phyloP scores from a whole-genome alignment of 2,113 vertebrate species.

The Egretta garzetta region DNA sequence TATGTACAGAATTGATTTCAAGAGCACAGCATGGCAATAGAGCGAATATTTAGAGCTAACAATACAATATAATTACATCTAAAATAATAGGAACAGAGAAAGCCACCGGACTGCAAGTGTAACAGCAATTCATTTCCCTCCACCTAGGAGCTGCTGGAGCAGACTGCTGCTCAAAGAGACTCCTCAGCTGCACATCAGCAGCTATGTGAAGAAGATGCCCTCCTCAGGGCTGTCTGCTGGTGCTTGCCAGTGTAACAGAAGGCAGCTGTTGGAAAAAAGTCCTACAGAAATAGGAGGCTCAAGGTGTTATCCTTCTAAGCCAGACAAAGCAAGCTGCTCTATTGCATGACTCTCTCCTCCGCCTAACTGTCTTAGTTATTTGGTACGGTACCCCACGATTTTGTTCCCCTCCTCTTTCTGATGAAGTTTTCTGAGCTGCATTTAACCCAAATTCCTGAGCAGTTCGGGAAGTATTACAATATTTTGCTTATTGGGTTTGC shows the following conservation, averaged over 20 bases:
- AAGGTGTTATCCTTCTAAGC: background rate
- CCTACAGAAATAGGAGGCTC: fast-evolving
- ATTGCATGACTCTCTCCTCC: background rate
- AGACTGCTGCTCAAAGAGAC: background rate
- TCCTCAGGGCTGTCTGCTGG: background rate
- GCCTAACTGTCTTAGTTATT: background rate
- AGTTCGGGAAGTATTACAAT: background rate
- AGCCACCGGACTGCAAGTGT: background rate
- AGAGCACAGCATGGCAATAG: background rate
- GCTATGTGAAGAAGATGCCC: background rate
- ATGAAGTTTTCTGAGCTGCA: background rate
- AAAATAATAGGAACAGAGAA: background rate
- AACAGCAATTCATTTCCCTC: background rate
- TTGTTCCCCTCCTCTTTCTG: fast-evolving
- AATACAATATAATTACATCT: background rate
- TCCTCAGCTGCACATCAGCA: background rate
- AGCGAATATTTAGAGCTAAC: background rate
- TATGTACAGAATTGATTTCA: background rate
- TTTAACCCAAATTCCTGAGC: background rate
- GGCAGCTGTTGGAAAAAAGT: background rate
- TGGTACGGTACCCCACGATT: background rate
- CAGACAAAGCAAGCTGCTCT: background rate
- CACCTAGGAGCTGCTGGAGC: background rate
- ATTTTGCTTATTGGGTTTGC: background rate
- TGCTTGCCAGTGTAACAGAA: background rate